These are phyloP conservation scores for Crocallis elinguaria DNA, from an alignment of 2,888 invertebrate species.

Conservation along the genomic window DNA sequence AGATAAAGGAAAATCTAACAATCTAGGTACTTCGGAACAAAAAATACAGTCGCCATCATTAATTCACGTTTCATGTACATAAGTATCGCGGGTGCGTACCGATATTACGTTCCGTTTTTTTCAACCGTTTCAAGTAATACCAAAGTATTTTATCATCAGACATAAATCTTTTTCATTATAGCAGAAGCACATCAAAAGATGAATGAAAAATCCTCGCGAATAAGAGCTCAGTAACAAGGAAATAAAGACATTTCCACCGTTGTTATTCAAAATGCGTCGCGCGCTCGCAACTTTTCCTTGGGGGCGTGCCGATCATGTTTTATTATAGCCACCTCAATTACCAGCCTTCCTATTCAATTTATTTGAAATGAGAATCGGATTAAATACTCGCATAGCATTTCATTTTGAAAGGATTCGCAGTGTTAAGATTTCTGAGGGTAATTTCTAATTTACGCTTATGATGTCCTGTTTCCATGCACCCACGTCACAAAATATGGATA, in stretches of 20 bases:
- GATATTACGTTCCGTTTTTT: neutral
- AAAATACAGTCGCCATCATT: too few species aligned
- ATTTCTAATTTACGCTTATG: neutral
- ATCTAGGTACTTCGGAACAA: too few species aligned
- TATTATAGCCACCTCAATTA: conserved; percentile 36
- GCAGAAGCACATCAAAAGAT: conserved; percentile 14
- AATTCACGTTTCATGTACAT: too few species aligned
- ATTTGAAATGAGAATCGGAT: conserved; percentile 14
- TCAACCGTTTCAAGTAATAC: conserved; percentile 14
- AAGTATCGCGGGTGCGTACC: too few species aligned
- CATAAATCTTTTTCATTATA: conserved; percentile 25
- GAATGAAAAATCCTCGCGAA: conserved; percentile 21
- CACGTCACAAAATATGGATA: too few species aligned
- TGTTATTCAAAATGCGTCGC: conserved; percentile 24
- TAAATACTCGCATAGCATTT: conserved; percentile 1
- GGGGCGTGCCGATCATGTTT: conserved; percentile 28
- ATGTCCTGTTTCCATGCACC: neutral
- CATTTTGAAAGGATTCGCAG: neutral
- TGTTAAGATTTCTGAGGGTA: neutral
- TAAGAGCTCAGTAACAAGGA: conserved; percentile 15
- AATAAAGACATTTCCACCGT: conserved; percentile 29
- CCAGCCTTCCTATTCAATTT: conserved; percentile 31
- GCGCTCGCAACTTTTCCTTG: conserved; percentile 5
- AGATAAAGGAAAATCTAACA: too few species aligned
- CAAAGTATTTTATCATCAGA: conserved; percentile 21